Percentiles rank a stretch among this genome's conserved stretches.
These are phyloP conservation scores for Enhydra lutris DNA, from an alignment of 2,113 vertebrate genomes.

Conservation along the genomic window DNA sequence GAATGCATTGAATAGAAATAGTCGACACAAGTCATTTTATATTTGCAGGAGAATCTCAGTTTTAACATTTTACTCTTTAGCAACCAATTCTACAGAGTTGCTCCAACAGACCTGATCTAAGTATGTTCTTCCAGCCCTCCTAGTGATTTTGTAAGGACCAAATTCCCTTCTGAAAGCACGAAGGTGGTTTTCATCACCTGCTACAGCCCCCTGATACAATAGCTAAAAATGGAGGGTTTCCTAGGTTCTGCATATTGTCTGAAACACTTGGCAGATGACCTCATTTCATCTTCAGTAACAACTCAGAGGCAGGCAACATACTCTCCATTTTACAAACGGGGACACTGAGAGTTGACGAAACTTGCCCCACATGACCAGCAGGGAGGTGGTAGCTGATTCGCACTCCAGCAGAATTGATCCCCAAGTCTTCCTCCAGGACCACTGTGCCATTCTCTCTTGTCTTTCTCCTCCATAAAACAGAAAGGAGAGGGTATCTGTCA, in stretches of 20 bases:
- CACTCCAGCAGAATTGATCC: background rate
- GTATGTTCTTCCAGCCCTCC: background rate
- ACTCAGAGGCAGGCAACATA: background rate
- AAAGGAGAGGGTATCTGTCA: background rate
- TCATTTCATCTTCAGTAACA: background rate
- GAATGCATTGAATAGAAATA: background rate
- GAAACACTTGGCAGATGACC: background rate
- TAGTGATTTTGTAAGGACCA: background rate
- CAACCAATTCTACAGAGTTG: background rate
- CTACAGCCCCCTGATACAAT: background rate
- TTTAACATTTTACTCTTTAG: background rate
- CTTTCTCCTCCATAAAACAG: background rate
- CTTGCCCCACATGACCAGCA: background rate
- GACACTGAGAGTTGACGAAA: background rate
- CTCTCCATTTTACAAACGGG: background rate
- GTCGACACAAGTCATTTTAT: background rate
- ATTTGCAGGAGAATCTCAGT: conserved; percentile 4
- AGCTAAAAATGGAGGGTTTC: background rate
- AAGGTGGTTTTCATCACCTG: background rate
- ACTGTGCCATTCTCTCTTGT: background rate
- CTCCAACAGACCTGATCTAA: background rate
- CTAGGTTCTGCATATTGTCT: background rate
- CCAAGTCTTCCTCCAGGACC: background rate
- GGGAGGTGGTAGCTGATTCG: background rate
- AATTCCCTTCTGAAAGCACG: background rate